Conservation (phyloP, 2,888 invertebrate species). For the Dilophus febrilis region DNA sequence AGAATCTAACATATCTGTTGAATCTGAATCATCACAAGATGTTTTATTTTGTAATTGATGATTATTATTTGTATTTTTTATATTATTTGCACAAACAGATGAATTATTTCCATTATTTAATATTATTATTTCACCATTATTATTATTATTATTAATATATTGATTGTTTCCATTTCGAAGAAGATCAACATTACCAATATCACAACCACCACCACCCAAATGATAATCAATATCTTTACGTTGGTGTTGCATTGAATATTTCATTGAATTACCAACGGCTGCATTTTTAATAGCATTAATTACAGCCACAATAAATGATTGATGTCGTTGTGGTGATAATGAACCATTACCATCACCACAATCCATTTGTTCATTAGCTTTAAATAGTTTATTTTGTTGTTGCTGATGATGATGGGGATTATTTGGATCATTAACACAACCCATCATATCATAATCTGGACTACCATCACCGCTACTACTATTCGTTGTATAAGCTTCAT, state of each 20-base stretch:
- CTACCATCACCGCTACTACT: slow-evolving; percentile 49
- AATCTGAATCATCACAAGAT: slow-evolving; percentile 42
- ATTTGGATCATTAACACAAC: slow-evolving; percentile 17
- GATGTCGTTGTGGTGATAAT: slow-evolving; percentile 42
- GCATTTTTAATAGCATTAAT: slow-evolving; percentile 50
- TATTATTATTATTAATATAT: too few relatives aligned
- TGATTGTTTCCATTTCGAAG: too few relatives aligned
- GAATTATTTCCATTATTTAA: not conserved
- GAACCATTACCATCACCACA: slow-evolving; percentile 26
- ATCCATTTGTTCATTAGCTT: not conserved
- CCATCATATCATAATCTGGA: slow-evolving; percentile 34
- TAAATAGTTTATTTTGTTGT: slow-evolving; percentile 13
- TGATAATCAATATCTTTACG: not conserved
- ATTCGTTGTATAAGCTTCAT: slow-evolving; percentile 52
- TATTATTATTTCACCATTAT: too few relatives aligned
- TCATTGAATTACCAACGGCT: slow-evolving; percentile 18
- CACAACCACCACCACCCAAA: not conserved
- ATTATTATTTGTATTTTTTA: not conserved
- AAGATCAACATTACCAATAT: not conserved
- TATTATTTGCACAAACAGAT: not conserved
- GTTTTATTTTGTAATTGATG: too few relatives aligned
- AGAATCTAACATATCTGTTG: slow-evolving; percentile 61
- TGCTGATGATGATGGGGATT: slow-evolving; percentile 12
- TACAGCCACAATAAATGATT: slow-evolving; percentile 53
- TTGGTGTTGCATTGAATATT: not conserved